Evolutionary conservation across 1,140 invertebrate species (phyloP), one percentile per base, ranked within the genome.

Genomic region (Drosophila orena): DNA sequence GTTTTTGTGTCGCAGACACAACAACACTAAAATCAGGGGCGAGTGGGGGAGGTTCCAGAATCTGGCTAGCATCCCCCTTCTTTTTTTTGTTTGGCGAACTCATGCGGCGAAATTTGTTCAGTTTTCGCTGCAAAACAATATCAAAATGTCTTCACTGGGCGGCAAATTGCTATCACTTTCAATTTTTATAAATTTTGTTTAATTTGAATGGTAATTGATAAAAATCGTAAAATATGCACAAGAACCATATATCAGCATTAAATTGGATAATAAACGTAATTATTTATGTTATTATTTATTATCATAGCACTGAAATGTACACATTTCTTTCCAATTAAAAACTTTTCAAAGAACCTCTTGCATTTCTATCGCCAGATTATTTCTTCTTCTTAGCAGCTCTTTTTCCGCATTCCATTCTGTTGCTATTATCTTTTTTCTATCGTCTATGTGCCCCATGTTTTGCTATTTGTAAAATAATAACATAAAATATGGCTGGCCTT

Each of bases 401-500:
- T 40, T 40, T 44, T 37, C 20, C 27, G 37, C 24, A 0, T 24
- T 4, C 49, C 17, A 1, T 8, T 5, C 34, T 3, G 4, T 46
- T n/a, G 0, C 30, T 46, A 14, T 4, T 4, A 15, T 11, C 24
- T 17, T 27, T 47, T 1, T 42, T 8, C 5, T n/a, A 14, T 24
- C 7, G 7, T 34, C 34, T 8, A 20, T 44, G 15, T 34, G 30
- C 35, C 20, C 38, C 46, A 22, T 58, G 47, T 27, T 14, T 3
- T 5, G 49, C 49, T 70, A 46, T 81, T 78, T 86, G 70, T 76
- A 81, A 74, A 79, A 83, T 89, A 88, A 83, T 89, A 89, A 73
- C 83, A 88, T 89, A 89, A 91, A 91, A 88, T 91, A 91, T 88
- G 72, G 77, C 73, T 91, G 89, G 80, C 88, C 89, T 91, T 91